These are phyloP conservation scores for Pheucticus melanocephalus DNA, from an alignment of 2,113 vertebrate species.

Conservation along the genomic window DNA sequence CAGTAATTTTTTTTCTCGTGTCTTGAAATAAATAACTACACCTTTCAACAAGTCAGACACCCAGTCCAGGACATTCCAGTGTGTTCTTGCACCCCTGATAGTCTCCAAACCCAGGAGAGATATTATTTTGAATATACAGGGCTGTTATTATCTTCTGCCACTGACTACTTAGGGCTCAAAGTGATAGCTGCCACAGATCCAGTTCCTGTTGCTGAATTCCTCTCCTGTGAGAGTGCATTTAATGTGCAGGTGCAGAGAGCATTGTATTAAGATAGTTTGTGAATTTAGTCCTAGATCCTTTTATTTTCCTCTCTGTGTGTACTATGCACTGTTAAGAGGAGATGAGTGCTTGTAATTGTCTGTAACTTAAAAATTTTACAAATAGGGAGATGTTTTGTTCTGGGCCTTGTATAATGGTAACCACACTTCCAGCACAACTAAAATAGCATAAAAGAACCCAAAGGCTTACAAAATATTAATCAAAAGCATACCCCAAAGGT, in stretches of 20 bases:
- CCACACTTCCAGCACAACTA: neutral
- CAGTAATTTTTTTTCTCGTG: neutral
- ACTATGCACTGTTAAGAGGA: neutral
- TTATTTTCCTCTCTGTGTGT: neutral
- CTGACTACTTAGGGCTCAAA: neutral
- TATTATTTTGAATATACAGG: neutral
- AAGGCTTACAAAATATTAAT: neutral
- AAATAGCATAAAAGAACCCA: neutral
- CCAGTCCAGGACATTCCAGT: neutral
- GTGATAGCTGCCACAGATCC: neutral
- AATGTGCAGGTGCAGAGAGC: neutral
- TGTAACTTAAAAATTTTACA: neutral
- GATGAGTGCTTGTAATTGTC: neutral
- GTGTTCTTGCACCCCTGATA: neutral
- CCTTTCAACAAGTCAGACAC: neutral
- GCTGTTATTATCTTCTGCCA: neutral
- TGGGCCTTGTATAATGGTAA: neutral
- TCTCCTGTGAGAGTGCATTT: neutral
- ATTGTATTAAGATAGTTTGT: neutral
- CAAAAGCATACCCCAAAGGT: conserved; percentile 86
- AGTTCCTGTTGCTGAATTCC: neutral
- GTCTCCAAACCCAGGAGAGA: neutral
- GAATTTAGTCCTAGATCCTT: neutral
- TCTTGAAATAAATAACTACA: neutral
- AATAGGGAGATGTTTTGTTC: neutral